Base-by-base conservation (phyloP, 2,797 vertebrate species). In the Peromyscus nudipes region DNA sequence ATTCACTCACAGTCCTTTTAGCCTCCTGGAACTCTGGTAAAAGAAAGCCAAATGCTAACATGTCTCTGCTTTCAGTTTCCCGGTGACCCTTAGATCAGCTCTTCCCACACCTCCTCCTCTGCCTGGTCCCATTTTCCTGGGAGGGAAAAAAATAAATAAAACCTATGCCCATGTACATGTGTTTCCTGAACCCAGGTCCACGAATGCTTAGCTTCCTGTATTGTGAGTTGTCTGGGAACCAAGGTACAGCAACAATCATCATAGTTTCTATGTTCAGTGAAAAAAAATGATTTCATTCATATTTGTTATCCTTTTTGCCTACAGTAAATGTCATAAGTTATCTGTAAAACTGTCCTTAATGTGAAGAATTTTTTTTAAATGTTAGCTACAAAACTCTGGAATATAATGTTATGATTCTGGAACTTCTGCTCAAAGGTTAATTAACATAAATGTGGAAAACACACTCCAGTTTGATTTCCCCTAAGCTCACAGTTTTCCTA, bases 221-320 rank as follows among this genome's bases (percentile, higher is more conserved):
- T 84, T 97, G 96, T 95, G 79, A 96, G 96, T 93, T 97, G 77
- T 97, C 98, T 98, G 97, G 95, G 97, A 98, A 98, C 69, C 85
- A 5, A 67, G 95, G 96, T 84, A 75, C 8, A 96, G 90, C 94
- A 96, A 60, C 81, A 82, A 46, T 97, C 91, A 96, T 8, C 94
- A 69, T 90, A 94, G 82, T 92, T 97, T 97, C 69, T 91, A 7
- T 96, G 52, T 96, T 97, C 96, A 96, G 37, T 89, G 82, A 96
- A 91, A 97, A 89, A 65, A 94, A 88, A n/a, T 69, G 89, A 95
- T 96, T 98, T 98, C 75, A 89, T 84, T 96, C 85, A 96, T 76
- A 98, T n/a, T 94, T 95, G 91, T 17, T 96, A 16, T 2, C 21
- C 92, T 95, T 97, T 97, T 96, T 91, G 96, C 79, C 69, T 84